Evolutionary conservation across 2,797 vertebrate species (phyloP).

Genomic region (Chiroxiphia lanceolata): DNA sequence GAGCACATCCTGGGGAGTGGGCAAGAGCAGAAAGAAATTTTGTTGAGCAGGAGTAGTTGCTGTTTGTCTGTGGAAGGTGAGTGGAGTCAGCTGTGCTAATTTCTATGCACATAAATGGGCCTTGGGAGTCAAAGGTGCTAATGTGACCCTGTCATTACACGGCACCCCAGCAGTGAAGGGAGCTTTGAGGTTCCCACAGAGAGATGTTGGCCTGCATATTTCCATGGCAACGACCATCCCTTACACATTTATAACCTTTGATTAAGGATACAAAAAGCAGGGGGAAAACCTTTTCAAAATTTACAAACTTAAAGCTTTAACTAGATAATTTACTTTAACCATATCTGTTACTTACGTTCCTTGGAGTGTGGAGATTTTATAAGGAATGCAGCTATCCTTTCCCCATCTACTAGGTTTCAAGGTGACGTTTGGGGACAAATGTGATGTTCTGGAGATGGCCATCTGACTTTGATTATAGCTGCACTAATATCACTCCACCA

Average conservation of each 20-base stretch:
- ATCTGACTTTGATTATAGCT: neutral
- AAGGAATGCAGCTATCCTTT: neutral
- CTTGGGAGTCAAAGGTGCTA: slow-evolving; percentile 34
- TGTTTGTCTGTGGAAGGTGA: neutral
- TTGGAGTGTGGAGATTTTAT: neutral
- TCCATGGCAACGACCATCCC: slow-evolving; percentile 47
- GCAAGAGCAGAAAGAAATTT: neutral
- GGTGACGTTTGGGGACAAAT: neutral
- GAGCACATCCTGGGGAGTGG: neutral
- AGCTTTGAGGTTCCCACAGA: slow-evolving; percentile 40
- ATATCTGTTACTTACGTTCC: neutral
- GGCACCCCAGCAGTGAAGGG: neutral
- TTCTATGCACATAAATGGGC: neutral
- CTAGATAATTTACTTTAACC: neutral
- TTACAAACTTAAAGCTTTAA: slow-evolving; percentile 6
- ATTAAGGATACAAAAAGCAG: slow-evolving; percentile 9
- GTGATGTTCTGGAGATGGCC: neutral
- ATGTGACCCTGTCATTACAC: slow-evolving; percentile 2
- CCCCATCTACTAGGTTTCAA: neutral
- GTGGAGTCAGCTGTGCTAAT: neutral
- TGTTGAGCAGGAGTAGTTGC: neutral
- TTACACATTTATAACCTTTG: slow-evolving; percentile 19
- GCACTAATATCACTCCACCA: neutral
- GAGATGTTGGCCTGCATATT: neutral
- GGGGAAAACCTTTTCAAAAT: neutral